Evolutionary conservation across 2,888 invertebrate genomes (phyloP).

Genomic region (Thumatha senex): DNA sequence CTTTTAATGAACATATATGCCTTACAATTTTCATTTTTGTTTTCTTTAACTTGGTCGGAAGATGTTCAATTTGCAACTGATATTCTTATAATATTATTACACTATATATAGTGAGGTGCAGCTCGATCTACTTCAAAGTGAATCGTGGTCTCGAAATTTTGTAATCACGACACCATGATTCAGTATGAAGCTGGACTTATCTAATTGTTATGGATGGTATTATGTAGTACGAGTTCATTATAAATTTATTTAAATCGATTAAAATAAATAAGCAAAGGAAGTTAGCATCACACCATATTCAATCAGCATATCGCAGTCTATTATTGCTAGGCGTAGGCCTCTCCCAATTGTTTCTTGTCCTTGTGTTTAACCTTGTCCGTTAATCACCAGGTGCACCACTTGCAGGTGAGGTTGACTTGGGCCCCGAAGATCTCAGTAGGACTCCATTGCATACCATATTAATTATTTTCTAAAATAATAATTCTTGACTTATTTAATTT

Average conservation of each 20-base stretch:
- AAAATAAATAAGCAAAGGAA: neutral
- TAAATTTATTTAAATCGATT: neutral
- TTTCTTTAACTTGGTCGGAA: conserved; percentile 39
- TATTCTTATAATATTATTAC: conserved; percentile 54
- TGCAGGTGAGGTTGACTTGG: too few species aligned
- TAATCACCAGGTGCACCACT: too few species aligned
- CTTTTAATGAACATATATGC: too few species aligned
- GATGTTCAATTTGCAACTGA: conserved; percentile 60
- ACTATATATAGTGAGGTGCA: conserved; percentile 70
- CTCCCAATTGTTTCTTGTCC: too few species aligned
- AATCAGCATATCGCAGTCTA: too few species aligned
- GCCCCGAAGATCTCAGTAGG: too few species aligned
- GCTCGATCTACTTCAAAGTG: conserved; percentile 68
- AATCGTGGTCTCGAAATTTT: conserved; percentile 63
- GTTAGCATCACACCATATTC: too few species aligned
- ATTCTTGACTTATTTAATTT: too few species aligned
- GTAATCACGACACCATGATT: conserved; percentile 59
- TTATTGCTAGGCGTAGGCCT: too few species aligned
- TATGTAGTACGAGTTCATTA: conserved; percentile 39
- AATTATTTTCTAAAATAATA: too few species aligned
- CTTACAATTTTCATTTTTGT: conserved; percentile 67
- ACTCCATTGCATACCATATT: too few species aligned
- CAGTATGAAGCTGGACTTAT: conserved; percentile 59
- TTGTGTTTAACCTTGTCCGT: too few species aligned
- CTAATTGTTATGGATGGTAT: conserved; percentile 62